A percentile compares a stretch with the other conserved stretches of the same genome.
Evolutionary conservation across 35 echinoderm and acorn worm species (phyloP).

Genomic region (Diadema setosum): DNA sequence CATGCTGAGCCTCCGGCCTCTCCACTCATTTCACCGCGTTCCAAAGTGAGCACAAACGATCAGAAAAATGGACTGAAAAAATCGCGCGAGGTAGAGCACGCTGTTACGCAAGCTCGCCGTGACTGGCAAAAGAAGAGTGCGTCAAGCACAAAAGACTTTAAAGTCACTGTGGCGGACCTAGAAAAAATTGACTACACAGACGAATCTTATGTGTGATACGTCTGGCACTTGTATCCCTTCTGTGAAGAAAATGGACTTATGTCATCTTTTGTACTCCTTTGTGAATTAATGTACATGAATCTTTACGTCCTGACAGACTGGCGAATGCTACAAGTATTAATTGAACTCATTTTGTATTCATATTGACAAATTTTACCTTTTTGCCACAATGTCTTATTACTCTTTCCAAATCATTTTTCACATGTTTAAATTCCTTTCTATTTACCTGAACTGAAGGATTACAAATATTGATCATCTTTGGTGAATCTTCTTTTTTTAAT

Average conservation of each 20-base stretch:
- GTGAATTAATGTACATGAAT: not conserved
- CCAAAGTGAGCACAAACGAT: not conserved
- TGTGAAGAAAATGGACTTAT: not conserved
- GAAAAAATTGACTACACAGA: constrained; percentile 76
- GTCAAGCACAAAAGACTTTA: constrained; percentile 21
- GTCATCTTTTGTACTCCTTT: not conserved
- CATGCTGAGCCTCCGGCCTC: not conserved
- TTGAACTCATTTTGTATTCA: not conserved
- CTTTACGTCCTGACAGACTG: not conserved
- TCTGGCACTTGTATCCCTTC: not conserved
- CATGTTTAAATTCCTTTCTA: too few relatives aligned
- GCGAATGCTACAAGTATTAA: not conserved
- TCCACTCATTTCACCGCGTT: not conserved
- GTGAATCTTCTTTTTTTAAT: too few relatives aligned
- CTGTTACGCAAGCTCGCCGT: constrained; percentile 2
- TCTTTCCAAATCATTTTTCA: too few relatives aligned
- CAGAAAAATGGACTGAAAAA: constrained; percentile 38
- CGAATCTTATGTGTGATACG: constrained; percentile 75
- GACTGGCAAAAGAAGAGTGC: constrained; percentile 53
- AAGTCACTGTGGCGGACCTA: constrained; percentile 37
- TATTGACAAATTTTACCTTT: not conserved
- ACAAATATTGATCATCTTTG: too few relatives aligned
- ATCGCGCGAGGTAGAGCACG: constrained; percentile 9
- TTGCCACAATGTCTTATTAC: too few relatives aligned
- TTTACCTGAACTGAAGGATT: too few relatives aligned